A percentile compares a stretch with the other conserved stretches of the same genome.
phyloP scores from a whole-genome alignment of 2,797 vertebrate species.

The Oophaga sylvatica region DNA sequence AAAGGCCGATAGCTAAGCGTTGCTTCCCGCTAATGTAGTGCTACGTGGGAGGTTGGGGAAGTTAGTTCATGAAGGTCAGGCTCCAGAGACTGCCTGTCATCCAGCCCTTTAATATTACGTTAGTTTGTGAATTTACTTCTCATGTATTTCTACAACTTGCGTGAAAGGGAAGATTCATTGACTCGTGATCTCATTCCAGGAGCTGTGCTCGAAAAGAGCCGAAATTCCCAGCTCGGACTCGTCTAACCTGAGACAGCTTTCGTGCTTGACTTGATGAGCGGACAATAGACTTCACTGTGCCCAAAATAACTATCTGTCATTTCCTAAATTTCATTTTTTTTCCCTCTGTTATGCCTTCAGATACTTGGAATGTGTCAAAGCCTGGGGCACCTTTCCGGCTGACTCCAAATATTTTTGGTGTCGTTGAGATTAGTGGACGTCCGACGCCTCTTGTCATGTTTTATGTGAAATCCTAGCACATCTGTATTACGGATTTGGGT shows the following conservation, averaged over 20 bases:
- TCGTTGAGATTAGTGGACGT: constrained; percentile 20
- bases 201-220: background rate
- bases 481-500: background rate
- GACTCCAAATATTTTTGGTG: constrained; percentile 21
- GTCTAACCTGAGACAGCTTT: constrained; percentile 31
- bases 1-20: constrained; percentile 16
- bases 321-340: constrained; percentile 48
- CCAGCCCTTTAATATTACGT: constrained; percentile 39
- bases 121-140: constrained; percentile 45
- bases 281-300: constrained; percentile 40
- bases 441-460: constrained; percentile 6
- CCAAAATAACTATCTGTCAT: constrained; percentile 51
- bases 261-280: constrained; percentile 38
- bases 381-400: constrained; percentile 19
- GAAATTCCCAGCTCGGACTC: constrained; percentile 25
- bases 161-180: constrained; percentile 29
- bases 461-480: background rate
- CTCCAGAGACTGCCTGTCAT: constrained; percentile 74
- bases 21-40: constrained; percentile 17
- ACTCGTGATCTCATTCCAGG: constrained; percentile 36
- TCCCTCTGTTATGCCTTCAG: constrained; percentile 33
- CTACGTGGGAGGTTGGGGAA: constrained; percentile 41
- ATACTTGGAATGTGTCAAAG: constrained; percentile 42
- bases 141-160: constrained; percentile 19
- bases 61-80: constrained; percentile 21